Evolutionary conservation across 2,113 vertebrate genomes (phyloP).

Genomic region (Paramormyrops kingsleyae): DNA sequence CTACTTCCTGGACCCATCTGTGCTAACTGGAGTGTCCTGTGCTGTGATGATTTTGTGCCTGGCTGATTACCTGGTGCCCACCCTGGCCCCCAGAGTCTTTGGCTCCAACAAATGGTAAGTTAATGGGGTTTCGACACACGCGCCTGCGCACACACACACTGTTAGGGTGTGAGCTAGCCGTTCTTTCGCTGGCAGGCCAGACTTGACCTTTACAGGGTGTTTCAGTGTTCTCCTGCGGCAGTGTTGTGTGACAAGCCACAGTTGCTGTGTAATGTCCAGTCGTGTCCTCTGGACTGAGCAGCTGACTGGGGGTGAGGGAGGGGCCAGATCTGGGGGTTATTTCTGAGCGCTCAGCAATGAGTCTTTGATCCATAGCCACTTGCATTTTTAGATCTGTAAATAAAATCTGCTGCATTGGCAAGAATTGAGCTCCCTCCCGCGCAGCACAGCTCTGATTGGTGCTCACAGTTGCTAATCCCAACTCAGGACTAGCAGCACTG

Average conservation of each 20-base stretch:
- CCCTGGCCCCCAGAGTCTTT: conserved; percentile 86
- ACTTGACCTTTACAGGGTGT: neutral
- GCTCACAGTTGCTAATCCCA: neutral
- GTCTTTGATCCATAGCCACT: neutral
- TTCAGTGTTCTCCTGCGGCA: neutral
- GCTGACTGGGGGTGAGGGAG: neutral
- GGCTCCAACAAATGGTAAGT: conserved; percentile 93
- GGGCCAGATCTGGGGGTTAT: neutral
- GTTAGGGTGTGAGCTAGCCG: too few species aligned
- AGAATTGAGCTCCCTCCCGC: neutral
- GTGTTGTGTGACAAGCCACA: neutral
- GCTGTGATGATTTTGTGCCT: conserved; percentile 87
- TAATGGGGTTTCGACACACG: neutral
- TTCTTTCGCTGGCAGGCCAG: neutral
- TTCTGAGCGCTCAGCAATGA: neutral
- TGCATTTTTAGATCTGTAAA: neutral
- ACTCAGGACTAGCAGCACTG: neutral
- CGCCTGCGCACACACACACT: too few species aligned
- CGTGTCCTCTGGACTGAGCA: neutral
- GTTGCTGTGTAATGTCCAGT: neutral
- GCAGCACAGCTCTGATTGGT: neutral
- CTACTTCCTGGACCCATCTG: conserved; percentile 91
- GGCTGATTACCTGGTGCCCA: conserved; percentile 94
- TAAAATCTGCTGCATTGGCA: conserved; percentile 1
- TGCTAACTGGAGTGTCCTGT: conserved; percentile 90